Evolutionary conservation across 2,888 invertebrate species (phyloP).

Genomic region (Aporophyla nigra): DNA sequence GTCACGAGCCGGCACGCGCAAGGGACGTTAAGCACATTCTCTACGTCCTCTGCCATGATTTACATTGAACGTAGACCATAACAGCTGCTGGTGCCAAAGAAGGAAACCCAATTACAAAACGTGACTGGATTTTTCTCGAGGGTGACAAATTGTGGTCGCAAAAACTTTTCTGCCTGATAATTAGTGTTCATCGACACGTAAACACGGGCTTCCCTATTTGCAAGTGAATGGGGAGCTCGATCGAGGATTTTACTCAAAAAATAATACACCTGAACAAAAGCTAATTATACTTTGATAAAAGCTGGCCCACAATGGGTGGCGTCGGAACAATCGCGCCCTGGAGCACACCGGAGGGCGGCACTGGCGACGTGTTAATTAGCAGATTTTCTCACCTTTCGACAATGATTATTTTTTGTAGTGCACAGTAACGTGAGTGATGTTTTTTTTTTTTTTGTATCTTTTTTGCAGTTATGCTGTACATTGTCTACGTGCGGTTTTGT

Average conservation of each 20-base stretch:
- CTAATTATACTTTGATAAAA: constrained; percentile 86
- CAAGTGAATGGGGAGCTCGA: constrained; percentile 80
- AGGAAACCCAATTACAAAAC: constrained; percentile 80
- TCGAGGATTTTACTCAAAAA: constrained; percentile 78
- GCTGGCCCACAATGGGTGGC: constrained; percentile 79
- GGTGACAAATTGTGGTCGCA: constrained; percentile 78
- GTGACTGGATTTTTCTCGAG: constrained; percentile 79
- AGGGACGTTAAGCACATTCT: constrained; percentile 72
- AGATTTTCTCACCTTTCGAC: constrained; percentile 89
- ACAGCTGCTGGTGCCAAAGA: constrained; percentile 54
- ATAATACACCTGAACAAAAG: constrained; percentile 86
- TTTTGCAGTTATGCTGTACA: constrained; percentile 68
- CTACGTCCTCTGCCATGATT: constrained; percentile 71
- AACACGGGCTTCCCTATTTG: constrained; percentile 82
- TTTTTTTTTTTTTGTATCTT: constrained; percentile 70
- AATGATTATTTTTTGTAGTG: constrained; percentile 80
- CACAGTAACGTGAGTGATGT: constrained; percentile 66
- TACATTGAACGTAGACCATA: constrained; percentile 70
- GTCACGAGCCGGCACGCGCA: constrained; percentile 76
- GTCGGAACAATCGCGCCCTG: constrained; percentile 75
- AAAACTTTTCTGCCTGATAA: constrained; percentile 77
- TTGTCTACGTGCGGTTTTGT: constrained; percentile 49
- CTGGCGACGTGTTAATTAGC: constrained; percentile 85
- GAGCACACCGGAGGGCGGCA: constrained; percentile 73
- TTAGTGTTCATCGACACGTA: constrained; percentile 85